Base-by-base conservation (phyloP, 1,140 invertebrate species). In the Sycophaga agraensis region DNA sequence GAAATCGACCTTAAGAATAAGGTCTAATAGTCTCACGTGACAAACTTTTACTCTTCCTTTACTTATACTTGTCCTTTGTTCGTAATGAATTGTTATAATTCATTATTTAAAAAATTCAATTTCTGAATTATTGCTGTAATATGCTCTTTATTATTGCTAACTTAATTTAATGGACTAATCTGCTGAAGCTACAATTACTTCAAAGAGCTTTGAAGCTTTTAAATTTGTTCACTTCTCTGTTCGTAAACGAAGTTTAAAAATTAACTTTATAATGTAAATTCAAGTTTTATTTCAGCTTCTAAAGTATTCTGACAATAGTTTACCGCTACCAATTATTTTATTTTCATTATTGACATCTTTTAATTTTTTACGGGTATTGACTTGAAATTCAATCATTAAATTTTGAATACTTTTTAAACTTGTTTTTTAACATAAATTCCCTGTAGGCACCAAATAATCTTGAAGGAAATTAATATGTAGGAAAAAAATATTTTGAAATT, bases 321-420 rank as follows among this genome's bases (percentile, higher is more conserved):
- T 34, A 28, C 51, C 39, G 31, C 8, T 59, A 19, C 19, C 9
- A 40, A 3, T 50, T 59, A 9, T 2, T 17, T 34, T 35, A 60
- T 22, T 61, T 9, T 37, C 16, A 50, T 28, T 54, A 61, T 48
- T 48, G 40, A 60, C 51, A 34, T 59, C 1, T 45, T 40, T 35
- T 24, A 31, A 59, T 45, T 45, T 14, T 53, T 54, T 31, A 45
- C 16, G 17, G 22, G 31, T 55, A 48, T 31, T 48, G 50, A 54
- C 40, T 61, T 61, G 31, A 48, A 35, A 57, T 48, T 55, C 2
- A 48, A n/a, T 31, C 4, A 31, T 46, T 58, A 17, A 58, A 58
- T 39, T 26, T 9, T 42, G 8, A 49, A n/a, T 43, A 40, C 17
- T 43, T n/a, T n/a, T n/a, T n/a, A n/a, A 8, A 34, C 42, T 42